These are phyloP conservation scores for Axis porcinus DNA, from an alignment of 2,113 vertebrate genomes.

Conservation along the genomic window DNA sequence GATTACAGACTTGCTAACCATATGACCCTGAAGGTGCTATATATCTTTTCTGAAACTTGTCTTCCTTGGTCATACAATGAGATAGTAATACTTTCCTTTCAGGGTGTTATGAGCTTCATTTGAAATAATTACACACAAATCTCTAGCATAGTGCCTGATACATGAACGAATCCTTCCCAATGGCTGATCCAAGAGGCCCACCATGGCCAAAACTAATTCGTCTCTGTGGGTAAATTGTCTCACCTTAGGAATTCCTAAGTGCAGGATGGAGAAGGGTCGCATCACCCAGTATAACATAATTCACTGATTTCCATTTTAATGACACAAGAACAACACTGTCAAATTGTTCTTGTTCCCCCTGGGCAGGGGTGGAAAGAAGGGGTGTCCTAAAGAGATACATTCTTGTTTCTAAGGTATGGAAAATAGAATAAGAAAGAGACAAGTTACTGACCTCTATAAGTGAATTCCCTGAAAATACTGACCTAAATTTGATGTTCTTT, in stretches of 20 bases:
- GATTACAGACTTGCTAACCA: background rate
- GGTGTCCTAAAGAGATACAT: background rate
- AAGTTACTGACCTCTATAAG: background rate
- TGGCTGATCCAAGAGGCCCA: background rate
- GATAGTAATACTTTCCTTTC: background rate
- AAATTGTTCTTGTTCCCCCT: background rate
- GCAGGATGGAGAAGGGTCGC: background rate
- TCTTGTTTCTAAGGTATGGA: background rate
- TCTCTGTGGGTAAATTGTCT: background rate
- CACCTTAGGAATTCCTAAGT: background rate
- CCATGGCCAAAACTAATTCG: background rate
- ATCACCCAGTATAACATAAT: background rate
- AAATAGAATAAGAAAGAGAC: background rate
- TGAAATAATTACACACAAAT: background rate
- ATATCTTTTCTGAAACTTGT: background rate
- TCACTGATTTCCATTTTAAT: background rate
- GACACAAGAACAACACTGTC: background rate
- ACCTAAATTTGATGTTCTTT: background rate
- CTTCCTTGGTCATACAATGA: background rate
- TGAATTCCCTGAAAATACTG: background rate
- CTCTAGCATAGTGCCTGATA: background rate
- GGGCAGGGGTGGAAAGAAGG: background rate
- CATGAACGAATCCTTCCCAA: rapidly evolving
- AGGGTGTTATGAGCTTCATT: background rate
- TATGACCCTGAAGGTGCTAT: background rate